Evolutionary conservation across 2,888 invertebrate species (phyloP).

Genomic region (Lasius fuliginosus): DNA sequence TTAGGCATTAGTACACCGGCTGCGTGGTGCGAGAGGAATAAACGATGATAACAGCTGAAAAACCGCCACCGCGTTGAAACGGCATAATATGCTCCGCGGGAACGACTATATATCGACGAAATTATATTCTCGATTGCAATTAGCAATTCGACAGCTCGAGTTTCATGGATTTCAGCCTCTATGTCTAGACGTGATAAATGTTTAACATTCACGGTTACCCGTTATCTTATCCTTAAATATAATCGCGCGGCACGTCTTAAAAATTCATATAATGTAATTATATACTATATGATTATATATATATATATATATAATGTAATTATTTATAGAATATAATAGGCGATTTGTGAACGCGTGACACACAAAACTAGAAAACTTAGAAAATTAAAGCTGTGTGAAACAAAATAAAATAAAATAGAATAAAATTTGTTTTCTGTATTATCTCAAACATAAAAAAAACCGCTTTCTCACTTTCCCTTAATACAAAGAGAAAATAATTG

Average conservation of each 20-base stretch:
- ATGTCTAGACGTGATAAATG: neutral
- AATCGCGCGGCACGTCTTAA: neutral
- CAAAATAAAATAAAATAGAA: neutral
- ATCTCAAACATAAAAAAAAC: neutral
- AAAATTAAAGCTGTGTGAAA: neutral
- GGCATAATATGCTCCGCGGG: neutral
- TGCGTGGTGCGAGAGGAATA: neutral
- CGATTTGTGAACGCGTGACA: neutral
- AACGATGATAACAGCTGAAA: neutral
- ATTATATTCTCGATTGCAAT: neutral
- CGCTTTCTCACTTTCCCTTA: neutral
- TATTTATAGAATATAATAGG: no score
- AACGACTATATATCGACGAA: neutral
- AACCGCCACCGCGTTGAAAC: neutral
- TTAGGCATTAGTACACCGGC: slow-evolving; percentile 9
- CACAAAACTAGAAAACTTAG: neutral
- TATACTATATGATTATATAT: no score
- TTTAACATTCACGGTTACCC: neutral
- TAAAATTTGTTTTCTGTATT: neutral
- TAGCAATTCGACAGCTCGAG: neutral
- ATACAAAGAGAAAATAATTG: neutral
- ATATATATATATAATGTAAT: no score
- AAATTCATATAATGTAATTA: neutral
- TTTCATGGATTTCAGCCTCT: no score
- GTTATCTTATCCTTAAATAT: no score